Base-by-base conservation (phyloP, 2,888 invertebrate species). In the Crepidodera aurea region DNA sequence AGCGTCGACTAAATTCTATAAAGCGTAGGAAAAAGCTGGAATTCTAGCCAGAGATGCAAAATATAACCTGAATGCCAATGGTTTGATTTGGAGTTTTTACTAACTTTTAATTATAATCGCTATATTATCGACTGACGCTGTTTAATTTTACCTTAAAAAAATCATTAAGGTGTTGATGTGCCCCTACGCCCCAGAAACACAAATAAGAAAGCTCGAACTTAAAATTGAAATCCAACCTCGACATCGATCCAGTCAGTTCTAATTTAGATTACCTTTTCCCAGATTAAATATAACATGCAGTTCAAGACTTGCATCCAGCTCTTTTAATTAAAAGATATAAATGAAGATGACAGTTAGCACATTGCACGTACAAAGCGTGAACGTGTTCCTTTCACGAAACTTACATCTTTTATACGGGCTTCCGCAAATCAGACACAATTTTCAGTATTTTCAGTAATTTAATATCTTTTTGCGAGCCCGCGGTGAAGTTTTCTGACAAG, bases 281-380 rank as follows among this genome's bases (percentile, higher is more conserved):
- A 19, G 25, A 48, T 48, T 27, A 48, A 48, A 48, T 27, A 57
- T 48, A 57, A 46, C 22, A 22, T 34, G 56, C 46, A 48, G 29
- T 44, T 46, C 25, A 16, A 13, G 8, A 19, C 37, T 42, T 50
- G 22, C 40, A 39, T 57, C 8, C 27, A 3, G 15, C 29, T 40
- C 48, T 51, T 53, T 53, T 62, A 62, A 62, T 62, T 62, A 51
- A 62, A 62, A 57, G 37, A 51, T 53, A 46, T 62, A 55, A 57
- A 62, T 57, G 62, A 57, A 61, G 44, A 57, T 56, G 61, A 62
- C 57, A 51, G 51, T 37, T 48, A 44, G 62, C 62, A 62, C 50
- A 51, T 62, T 56, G 42, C 56, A 61, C 56, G 51, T 57, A 57
- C 51, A 32, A 29, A 37, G 51, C 59, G 48, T 5, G 48, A 55